Conservation (phyloP, 1,140 invertebrate species). For the Rhyzopertha dominica region DNA sequence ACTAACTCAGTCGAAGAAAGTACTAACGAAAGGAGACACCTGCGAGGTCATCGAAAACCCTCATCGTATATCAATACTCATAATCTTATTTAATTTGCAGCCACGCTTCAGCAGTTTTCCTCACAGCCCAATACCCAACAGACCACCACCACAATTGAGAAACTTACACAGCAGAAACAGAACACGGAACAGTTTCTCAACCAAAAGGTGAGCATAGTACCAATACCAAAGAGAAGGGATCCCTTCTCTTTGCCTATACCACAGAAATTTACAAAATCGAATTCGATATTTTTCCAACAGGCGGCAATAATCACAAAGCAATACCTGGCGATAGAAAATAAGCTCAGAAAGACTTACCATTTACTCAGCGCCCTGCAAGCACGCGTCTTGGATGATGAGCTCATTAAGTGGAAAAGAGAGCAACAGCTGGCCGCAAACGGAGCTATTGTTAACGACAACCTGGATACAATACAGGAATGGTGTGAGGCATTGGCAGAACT, state of each 20-base stretch:
- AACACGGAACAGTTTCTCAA: conserved; percentile 55
- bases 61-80: too few relatives aligned
- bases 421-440: conserved; percentile 93
- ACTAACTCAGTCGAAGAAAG: too few relatives aligned
- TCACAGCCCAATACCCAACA: conserved; percentile 49
- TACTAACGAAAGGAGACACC: too few relatives aligned
- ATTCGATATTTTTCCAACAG: too few relatives aligned
- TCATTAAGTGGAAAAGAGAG: conserved; percentile 90
- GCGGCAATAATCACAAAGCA: conserved; percentile 60
- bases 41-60: too few relatives aligned
- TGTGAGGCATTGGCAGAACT: conserved; percentile 86
- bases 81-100: conserved; percentile 46
- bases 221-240: too few relatives aligned
- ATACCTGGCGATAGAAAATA: conserved; percentile 64
- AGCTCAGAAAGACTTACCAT: conserved; percentile 70
- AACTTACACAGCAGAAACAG: conserved; percentile 57
- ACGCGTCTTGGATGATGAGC: conserved; percentile 80
- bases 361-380: conserved; percentile 68
- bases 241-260: conserved; percentile 9
- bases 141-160: conserved; percentile 50
- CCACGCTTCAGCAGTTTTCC: conserved; percentile 56
- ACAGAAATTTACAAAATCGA: neutral
- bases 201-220: conserved; percentile 51
- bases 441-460: conserved; percentile 70
- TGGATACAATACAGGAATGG: conserved; percentile 91